Conservation (phyloP, 2,113 vertebrate species). For the Lamprologus lemairii region DNA sequence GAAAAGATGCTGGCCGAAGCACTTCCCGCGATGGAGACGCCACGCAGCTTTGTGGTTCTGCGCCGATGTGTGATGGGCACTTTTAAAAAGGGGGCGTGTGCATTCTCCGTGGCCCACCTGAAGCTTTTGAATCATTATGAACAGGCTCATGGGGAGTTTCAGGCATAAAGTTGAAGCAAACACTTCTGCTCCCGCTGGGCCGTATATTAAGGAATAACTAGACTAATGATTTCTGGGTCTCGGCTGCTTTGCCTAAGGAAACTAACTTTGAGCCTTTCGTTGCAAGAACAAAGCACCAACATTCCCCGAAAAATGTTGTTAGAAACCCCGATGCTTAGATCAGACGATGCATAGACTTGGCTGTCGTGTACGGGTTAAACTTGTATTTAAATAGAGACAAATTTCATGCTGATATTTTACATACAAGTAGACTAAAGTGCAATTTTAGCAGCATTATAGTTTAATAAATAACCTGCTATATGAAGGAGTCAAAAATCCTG, state of each 20-base stretch:
- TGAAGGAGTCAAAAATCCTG: fast-evolving
- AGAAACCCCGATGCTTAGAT: background rate
- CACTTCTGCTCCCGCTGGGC: slow-evolving; percentile 1
- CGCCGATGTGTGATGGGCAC: background rate
- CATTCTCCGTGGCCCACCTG: slow-evolving; percentile 10
- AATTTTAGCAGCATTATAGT: background rate
- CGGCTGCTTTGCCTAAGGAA: background rate
- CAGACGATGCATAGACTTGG: background rate
- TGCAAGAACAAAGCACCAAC: background rate
- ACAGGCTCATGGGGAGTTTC: background rate
- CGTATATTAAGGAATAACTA: background rate
- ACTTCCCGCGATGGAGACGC: background rate
- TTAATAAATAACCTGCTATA: background rate
- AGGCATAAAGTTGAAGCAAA: background rate
- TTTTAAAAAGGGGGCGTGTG: background rate
- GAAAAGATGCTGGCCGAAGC: slow-evolving; percentile 19
- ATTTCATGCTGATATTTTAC: background rate
- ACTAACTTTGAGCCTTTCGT: background rate
- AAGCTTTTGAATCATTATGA: background rate
- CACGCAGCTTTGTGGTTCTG: background rate
- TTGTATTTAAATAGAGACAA: background rate
- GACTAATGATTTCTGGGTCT: slow-evolving; percentile 10
- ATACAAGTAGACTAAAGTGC: background rate
- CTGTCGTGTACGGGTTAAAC: fast-evolving
- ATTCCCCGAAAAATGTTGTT: background rate